These are phyloP conservation scores for Otolemur garnettii DNA, from an alignment of 2,113 vertebrate genomes.

Conservation along the genomic window DNA sequence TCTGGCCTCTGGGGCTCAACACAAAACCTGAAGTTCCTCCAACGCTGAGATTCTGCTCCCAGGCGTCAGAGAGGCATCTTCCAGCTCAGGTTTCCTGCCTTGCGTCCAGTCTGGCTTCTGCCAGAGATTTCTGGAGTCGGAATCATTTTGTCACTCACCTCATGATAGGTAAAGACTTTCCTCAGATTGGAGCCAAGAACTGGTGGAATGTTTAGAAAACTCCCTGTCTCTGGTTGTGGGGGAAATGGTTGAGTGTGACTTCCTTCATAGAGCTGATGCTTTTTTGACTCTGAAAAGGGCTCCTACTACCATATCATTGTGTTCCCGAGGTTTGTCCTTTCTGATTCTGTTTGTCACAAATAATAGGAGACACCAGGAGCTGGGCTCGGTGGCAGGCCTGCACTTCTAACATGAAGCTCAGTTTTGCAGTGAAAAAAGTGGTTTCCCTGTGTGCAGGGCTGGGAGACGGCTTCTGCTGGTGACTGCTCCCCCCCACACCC, in stretches of 20 bases:
- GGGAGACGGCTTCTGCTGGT: constrained; percentile 36
- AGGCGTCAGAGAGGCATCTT: not conserved
- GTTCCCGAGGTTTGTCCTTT: constrained; percentile 28
- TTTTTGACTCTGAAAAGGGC: constrained; percentile 27
- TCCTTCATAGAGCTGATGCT: not conserved
- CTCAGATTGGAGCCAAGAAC: not conserved
- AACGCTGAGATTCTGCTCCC: not conserved
- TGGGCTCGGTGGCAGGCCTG: not conserved
- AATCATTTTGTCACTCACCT: not conserved
- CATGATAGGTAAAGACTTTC: not conserved
- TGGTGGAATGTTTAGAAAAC: not conserved
- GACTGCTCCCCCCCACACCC: constrained; percentile 6
- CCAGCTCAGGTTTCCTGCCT: not conserved
- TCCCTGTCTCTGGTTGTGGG: not conserved
- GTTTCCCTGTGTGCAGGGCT: not conserved
- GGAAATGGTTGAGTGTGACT: not conserved
- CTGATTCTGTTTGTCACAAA: constrained; percentile 41
- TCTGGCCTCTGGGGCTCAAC: not conserved
- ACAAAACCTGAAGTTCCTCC: not conserved
- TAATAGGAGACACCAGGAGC: not conserved
- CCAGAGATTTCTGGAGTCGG: not conserved
- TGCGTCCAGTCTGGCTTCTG: not conserved
- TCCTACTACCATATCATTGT: not conserved
- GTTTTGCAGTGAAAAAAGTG: constrained; percentile 49
- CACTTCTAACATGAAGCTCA: constrained; percentile 42